Base-by-base conservation (phyloP, 2,888 invertebrate species). In the Bellardia pandia region DNA sequence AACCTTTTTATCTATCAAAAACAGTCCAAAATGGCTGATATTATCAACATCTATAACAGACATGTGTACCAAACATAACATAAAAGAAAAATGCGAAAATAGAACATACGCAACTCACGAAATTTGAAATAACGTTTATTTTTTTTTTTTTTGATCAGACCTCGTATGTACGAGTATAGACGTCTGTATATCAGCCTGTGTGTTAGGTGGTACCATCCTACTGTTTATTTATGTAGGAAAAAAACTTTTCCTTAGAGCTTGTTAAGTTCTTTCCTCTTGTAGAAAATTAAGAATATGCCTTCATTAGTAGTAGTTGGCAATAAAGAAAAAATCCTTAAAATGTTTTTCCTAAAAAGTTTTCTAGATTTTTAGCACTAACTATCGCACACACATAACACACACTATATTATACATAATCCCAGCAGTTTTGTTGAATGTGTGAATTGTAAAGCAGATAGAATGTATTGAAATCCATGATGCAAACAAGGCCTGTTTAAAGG, bases 251-350 rank as follows among this genome's bases (percentile, higher is more conserved):
- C n/a, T 56, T 58, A n/a, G 14, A 60, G 13, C 53, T 80, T 48
- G 48, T 60, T 69, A 69, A 71, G 62, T 64, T 64, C 9, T 56
- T 58, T 42, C 42, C 23, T 62, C 42, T 40, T 62, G 62, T 14
- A 37, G 23, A 53, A 76, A 85, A 75, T 75, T 48, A 75, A 71
- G 62, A 80, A 75, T 75, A 85, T 71, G 85, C 79, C 85, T 80
- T 85, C 76, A 81, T 85, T 77, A 85, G 85, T 81, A 23, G 23
- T 76, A 48, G 60, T 68, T 62, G 53, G 48, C 5, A 48, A 62
- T 11, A 51, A n/a, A 1, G 0, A 51, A 40, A 60, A 30, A 16
- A 33, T 33, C 13, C 30, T 30, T n/a, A 33, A 48, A 48, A 6
- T 30, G 30, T 68, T 48, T 48, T 23, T 68, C 11, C 2, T 14